Base-by-base conservation (phyloP, 2,888 invertebrate species). In the Zele albiditarsus region DNA sequence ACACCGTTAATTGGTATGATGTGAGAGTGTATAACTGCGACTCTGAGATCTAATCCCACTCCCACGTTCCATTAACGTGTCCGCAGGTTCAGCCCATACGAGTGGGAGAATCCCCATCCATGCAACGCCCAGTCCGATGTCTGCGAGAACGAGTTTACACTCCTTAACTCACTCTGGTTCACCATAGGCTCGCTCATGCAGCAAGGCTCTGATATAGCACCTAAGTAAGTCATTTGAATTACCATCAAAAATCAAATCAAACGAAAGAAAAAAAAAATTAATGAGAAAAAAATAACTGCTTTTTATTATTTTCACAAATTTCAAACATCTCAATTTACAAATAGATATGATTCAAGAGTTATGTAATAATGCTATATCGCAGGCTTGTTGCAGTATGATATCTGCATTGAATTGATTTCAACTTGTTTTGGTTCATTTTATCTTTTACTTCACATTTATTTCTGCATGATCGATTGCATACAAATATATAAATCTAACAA, bases 101-200 rank as follows among this genome's bases (percentile, higher is more conserved):
- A 97, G 92, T 96, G 96, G 96, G 95, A 96, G 91, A 95, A 94
- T 91, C 95, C 96, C 83, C 93, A 95, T 92, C 94, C 94, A 88
- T 95, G 95, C 92, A 93, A 95, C 90, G 94, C 94, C 86, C 95
- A 96, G 90, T 94, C 95, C 84, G 95, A 94, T 89, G 94, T 95
- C 87, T 91, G 96, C 90, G 95, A 96, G 92, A 97, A 97, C 92
- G 95, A 95, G 91, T 95, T 97, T 93, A 95, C 95, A 86, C 92
- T 97, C 89, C 93, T 95, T 91, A 97, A 97, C 93, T 95, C 96
- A 90, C 94, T 97, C 90, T 97, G 97, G 97, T 97, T 97, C 92
- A 96, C 96, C 91, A 96, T 97, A 90, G 95, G 95, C 89, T 95
- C 95, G 88, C 93, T 96, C 92, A 95, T 96, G 94, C 96, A 96